Conservation (phyloP, 2,888 invertebrate genomes). For the Troides aeacus region DNA sequence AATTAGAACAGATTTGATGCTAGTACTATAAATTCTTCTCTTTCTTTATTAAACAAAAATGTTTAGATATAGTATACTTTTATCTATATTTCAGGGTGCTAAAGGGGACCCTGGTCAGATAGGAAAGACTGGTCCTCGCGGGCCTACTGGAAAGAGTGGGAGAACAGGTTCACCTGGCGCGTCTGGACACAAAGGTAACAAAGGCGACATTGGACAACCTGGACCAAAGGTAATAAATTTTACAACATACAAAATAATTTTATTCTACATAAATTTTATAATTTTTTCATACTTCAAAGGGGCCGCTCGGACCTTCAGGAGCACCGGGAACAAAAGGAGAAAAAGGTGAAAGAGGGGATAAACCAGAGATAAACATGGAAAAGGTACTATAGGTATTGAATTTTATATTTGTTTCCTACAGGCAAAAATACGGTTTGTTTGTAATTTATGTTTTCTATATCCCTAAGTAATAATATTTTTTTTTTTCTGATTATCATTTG, state of each 20-base stretch:
- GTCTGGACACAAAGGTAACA: constrained; percentile 75
- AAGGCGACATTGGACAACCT: constrained; percentile 57
- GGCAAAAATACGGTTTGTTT: constrained; percentile 1
- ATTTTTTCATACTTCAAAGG: constrained; percentile 38
- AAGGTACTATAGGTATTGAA: constrained; percentile 43
- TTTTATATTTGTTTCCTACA: constrained; percentile 15
- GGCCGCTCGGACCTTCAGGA: constrained; percentile 64
- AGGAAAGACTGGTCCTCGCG: constrained; percentile 79
- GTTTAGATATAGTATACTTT: not conserved
- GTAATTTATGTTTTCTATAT: too few species aligned
- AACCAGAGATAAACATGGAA: constrained; percentile 42
- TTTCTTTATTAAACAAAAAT: not conserved
- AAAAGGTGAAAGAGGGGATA: constrained; percentile 52
- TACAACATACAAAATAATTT: not conserved
- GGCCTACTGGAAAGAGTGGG: constrained; percentile 72
- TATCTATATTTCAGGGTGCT: constrained; percentile 33
- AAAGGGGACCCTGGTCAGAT: constrained; percentile 64
- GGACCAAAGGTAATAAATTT: constrained; percentile 36
- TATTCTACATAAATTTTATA: not conserved
- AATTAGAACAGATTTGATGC: too few species aligned
- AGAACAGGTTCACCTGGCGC: constrained; percentile 40
- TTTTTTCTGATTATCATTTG: too few species aligned
- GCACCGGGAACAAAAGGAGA: constrained; percentile 51
- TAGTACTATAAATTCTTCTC: too few species aligned
- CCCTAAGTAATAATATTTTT: too few species aligned